Percentiles rank a stretch among this genome's conserved stretches.
Conservation (phyloP, 1,140 invertebrate species). For the Holcopasites calliopsidis region DNA sequence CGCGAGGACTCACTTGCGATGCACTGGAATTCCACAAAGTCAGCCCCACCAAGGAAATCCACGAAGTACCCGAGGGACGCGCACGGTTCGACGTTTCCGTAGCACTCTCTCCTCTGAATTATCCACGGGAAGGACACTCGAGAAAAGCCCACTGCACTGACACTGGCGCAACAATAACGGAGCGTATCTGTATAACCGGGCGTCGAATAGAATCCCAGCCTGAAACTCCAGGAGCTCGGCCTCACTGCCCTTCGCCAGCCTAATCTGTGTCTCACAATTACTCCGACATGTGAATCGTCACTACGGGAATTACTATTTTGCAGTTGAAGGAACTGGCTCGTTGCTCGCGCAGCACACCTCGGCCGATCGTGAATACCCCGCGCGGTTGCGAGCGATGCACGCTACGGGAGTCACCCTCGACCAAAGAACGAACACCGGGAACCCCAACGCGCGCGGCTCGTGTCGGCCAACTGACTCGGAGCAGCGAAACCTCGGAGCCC, state of each 20-base stretch:
- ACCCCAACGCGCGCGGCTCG: slow-evolving; percentile 65
- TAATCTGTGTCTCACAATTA: no score
- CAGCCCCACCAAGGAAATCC: slow-evolving; percentile 7
- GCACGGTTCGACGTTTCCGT: slow-evolving; percentile 1
- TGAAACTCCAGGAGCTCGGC: no score
- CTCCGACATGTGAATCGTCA: no score
- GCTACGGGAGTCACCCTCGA: slow-evolving; percentile 35
- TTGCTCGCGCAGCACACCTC: not conserved
- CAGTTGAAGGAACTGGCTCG: no score
- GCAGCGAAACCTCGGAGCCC: slow-evolving; percentile 58
- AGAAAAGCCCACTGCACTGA: slow-evolving; percentile 25
- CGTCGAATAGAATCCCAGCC: not conserved
- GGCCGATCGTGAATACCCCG: not conserved
- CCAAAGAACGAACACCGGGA: slow-evolving; percentile 40
- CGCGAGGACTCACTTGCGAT: no score
- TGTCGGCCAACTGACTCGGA: slow-evolving; percentile 69
- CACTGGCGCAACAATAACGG: not conserved
- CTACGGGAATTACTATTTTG: no score
- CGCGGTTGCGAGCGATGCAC: slow-evolving; percentile 20
- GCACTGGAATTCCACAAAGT: no score
- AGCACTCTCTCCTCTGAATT: not conserved
- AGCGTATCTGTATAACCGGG: no score
- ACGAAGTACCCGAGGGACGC: not conserved
- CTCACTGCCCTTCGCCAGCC: no score
- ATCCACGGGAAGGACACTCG: slow-evolving; percentile 8